phyloP scores from a whole-genome alignment of 2,888 invertebrate genomes.

The Endomychus coccineus region DNA sequence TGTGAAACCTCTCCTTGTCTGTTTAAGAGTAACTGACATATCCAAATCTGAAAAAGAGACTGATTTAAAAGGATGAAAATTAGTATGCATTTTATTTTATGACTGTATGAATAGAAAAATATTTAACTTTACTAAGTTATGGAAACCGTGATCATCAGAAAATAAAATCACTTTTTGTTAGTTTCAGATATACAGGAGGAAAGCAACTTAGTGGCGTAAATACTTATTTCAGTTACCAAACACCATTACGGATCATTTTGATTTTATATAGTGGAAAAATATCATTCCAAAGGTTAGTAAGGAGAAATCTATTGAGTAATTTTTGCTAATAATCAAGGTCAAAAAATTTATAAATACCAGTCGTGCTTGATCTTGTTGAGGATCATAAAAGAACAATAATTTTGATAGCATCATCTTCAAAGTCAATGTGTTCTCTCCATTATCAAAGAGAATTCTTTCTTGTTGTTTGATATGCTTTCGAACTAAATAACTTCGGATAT shows the following conservation, averaged over 20 bases:
- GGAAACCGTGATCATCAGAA: too few species aligned
- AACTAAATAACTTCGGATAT: slow-evolving; percentile 65
- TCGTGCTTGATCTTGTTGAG: slow-evolving; percentile 57
- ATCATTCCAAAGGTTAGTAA: neutral
- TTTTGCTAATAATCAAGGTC: slow-evolving; percentile 1
- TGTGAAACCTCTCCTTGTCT: slow-evolving; percentile 9
- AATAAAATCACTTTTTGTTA: too few species aligned
- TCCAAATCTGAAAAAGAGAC: slow-evolving; percentile 11
- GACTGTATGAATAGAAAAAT: too few species aligned
- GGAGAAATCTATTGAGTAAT: neutral
- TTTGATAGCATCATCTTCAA: slow-evolving; percentile 55
- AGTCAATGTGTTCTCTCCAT: slow-evolving; percentile 44
- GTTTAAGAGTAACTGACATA: slow-evolving; percentile 10
- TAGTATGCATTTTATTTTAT: too few species aligned
- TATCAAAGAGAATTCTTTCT: slow-evolving; percentile 65
- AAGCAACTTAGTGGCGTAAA: too few species aligned
- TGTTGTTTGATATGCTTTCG: slow-evolving; percentile 59
- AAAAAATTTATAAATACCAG: slow-evolving; percentile 45
- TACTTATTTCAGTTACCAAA: too few species aligned
- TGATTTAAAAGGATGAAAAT: too few species aligned
- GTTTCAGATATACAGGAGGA: too few species aligned
- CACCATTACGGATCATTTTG: too few species aligned
- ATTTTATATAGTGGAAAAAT: too few species aligned
- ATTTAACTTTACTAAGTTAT: too few species aligned
- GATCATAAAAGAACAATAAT: slow-evolving; percentile 72